Percentiles rank a stretch among this genome's conserved stretches.
These are phyloP conservation scores for Actenoides lindsayi DNA, from an alignment of 2,113 vertebrate genomes.

Conservation along the genomic window DNA sequence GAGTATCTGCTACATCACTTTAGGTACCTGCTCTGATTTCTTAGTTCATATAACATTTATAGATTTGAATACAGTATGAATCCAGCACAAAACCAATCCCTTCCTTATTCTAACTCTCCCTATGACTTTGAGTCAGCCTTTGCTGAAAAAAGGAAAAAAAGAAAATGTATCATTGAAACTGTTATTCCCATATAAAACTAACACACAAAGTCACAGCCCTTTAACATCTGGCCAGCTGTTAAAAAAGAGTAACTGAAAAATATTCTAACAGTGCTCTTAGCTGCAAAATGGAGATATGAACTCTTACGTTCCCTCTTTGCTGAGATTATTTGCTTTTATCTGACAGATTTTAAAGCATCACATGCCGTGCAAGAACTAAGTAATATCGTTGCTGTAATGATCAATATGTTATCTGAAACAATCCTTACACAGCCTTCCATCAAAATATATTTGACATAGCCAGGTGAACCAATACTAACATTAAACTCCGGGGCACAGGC, in stretches of 20 bases:
- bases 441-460: not conserved
- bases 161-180: not conserved
- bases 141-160: not conserved
- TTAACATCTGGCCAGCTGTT: not conserved
- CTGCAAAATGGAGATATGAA: not conserved
- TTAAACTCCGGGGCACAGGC: not conserved
- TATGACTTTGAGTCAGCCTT: not conserved
- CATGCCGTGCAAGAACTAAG: not conserved
- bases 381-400: not conserved
- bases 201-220: not conserved
- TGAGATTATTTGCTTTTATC: not conserved
- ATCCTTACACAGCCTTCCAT: not conserved
- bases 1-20: not conserved
- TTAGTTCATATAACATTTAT: not conserved
- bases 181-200: not conserved
- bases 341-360: not conserved
- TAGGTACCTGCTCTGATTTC: not conserved
- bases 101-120: not conserved
- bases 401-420: not conserved
- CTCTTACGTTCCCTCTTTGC: not conserved
- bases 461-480: not conserved
- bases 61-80: not conserved
- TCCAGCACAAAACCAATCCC: not conserved
- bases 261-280: not conserved
- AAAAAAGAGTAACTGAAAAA: not conserved